A percentile compares a stretch with the other conserved stretches of the same genome.
Evolutionary conservation across 2,797 vertebrate genomes (phyloP).

Genomic region (Micropoecilia bifurca): DNA sequence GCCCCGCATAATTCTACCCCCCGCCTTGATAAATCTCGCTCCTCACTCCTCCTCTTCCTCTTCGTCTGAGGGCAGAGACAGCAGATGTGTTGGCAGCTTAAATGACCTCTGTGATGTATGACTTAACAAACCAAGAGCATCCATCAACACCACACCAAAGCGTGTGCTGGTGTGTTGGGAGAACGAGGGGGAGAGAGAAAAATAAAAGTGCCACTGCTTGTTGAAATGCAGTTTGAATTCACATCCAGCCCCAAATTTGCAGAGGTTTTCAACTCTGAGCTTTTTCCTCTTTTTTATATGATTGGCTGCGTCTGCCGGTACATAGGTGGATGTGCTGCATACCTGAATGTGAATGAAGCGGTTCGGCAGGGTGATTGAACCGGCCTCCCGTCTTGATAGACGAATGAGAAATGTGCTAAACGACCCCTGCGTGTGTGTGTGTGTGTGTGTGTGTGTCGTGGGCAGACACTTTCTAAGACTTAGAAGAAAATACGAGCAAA

Average conservation of each 20-base stretch:
- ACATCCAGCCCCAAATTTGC: conserved; percentile 41
- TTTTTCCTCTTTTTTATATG: conserved; percentile 32
- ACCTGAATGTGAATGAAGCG: conserved; percentile 65
- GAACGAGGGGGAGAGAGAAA: too few species aligned
- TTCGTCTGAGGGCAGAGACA: conserved; percentile 80
- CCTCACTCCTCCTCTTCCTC: conserved; percentile 66
- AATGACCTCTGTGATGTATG: conserved; percentile 95
- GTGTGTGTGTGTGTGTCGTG: not conserved
- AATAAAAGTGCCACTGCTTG: conserved; percentile 43
- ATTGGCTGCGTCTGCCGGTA: conserved; percentile 34
- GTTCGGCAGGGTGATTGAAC: conserved; percentile 38
- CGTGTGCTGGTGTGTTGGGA: conserved; percentile 25
- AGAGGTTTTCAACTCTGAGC: conserved; percentile 9
- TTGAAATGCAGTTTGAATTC: conserved; percentile 58
- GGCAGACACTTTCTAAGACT: not conserved
- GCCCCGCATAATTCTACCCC: conserved; percentile 59
- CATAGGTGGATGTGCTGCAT: conserved; percentile 58
- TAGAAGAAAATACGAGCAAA: not conserved
- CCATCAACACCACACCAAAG: conserved; percentile 83
- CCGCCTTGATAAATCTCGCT: conserved; percentile 68
- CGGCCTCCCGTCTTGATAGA: conserved; percentile 18
- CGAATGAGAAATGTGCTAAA: conserved; percentile 41
- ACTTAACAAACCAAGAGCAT: conserved; percentile 92
- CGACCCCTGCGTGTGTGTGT: conserved; percentile 23
- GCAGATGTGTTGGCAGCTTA: conserved; percentile 93